Evolutionary conservation across 2,888 invertebrate genomes (phyloP).

Genomic region (Holacanthella duospinosa): DNA sequence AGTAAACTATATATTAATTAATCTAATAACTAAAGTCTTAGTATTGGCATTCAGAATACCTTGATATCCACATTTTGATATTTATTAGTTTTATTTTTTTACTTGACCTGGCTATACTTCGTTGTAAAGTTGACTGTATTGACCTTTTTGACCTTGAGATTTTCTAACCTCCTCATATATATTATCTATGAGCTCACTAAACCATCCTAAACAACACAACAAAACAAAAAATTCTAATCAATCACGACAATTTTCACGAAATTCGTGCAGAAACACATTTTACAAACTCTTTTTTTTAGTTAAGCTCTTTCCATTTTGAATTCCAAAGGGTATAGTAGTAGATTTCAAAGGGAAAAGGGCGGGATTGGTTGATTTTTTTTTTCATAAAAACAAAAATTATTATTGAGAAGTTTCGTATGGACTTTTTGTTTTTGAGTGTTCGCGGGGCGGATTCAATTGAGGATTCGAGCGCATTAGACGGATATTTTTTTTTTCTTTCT

Average conservation of each 20-base stretch:
- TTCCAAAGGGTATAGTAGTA: too few relatives aligned
- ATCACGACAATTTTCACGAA: neutral
- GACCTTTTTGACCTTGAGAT: neutral
- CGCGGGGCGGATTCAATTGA: constrained; percentile 2
- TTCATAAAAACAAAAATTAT: too few relatives aligned
- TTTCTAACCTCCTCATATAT: too few relatives aligned
- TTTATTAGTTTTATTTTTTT: neutral
- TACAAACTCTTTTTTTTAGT: too few relatives aligned
- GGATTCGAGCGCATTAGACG: neutral
- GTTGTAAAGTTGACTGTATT: constrained; percentile 3
- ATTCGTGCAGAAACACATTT: too few relatives aligned
- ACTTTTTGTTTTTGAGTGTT: constrained; percentile 1
- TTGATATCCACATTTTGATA: neutral
- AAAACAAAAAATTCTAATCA: neutral
- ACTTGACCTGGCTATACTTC: too few relatives aligned
- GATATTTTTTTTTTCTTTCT: neutral
- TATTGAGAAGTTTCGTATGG: neutral
- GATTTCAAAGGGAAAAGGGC: neutral
- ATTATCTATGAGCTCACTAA: neutral
- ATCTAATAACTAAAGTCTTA: neutral
- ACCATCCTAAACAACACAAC: neutral
- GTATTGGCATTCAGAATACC: neutral
- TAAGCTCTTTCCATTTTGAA: constrained; percentile 3
- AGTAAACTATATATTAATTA: neutral
- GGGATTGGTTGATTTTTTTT: neutral